Evolutionary conservation across 2,797 vertebrate species (phyloP).

Genomic region (Muscicapa comitata): DNA sequence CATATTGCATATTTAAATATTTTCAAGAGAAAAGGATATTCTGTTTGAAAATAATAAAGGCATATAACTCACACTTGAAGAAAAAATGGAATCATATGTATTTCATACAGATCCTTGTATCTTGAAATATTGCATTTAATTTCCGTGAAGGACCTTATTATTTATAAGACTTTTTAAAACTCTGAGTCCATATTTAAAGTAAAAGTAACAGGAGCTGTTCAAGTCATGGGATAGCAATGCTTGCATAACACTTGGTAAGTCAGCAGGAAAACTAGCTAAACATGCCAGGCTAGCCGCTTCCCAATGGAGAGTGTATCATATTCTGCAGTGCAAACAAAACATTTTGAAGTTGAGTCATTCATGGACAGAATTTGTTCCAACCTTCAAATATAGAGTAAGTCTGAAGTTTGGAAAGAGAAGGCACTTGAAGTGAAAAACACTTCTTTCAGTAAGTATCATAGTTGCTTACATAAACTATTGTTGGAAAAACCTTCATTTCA

Average conservation of each 20-base stretch:
- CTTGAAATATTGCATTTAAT: neutral
- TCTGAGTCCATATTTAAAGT: neutral
- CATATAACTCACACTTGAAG: neutral
- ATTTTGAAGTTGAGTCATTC: neutral
- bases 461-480: neutral
- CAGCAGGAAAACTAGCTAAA: conserved; percentile 4
- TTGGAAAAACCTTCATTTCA: neutral
- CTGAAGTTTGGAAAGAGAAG: neutral
- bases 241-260: conserved; percentile 44
- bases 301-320: conserved; percentile 6
- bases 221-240: neutral
- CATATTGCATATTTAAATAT: neutral
- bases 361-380: neutral
- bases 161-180: neutral
- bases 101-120: neutral
- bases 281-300: conserved; percentile 12
- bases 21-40: neutral
- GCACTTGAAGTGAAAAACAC: neutral
- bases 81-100: neutral
- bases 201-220: neutral
- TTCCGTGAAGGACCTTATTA: neutral
- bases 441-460: neutral
- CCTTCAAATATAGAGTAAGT: neutral
- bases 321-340: conserved; percentile 46
- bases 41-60: neutral